phyloP scores from a whole-genome alignment of 1,140 invertebrate genomes.

The Zaprionus africanus region DNA sequence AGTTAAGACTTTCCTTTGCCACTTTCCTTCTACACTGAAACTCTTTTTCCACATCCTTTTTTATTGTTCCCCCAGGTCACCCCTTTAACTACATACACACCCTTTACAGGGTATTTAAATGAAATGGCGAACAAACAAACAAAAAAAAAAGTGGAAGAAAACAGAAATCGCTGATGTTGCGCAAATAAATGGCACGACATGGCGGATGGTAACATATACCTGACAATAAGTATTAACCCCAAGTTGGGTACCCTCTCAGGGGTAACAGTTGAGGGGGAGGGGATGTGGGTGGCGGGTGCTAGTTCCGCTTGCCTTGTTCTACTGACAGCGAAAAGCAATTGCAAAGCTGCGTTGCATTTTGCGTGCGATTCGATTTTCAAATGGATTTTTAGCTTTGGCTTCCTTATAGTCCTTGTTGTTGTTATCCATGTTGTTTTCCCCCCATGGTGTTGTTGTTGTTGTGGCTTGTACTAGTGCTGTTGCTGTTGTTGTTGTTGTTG shows the following conservation, averaged over 20 bases:
- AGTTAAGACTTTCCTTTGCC: too few species aligned
- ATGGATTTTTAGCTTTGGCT: conserved; percentile 46
- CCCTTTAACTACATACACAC: not conserved
- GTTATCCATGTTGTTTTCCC: conserved; percentile 10
- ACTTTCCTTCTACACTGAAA: too few species aligned
- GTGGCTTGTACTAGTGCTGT: conserved; percentile 38
- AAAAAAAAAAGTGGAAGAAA: not conserved
- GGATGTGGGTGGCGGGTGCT: not conserved
- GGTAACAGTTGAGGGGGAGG: too few species aligned
- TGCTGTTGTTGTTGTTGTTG: conserved; percentile 30
- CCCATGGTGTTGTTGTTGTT: conserved; percentile 22
- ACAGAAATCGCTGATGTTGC: conserved; percentile 56
- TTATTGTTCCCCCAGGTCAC: not conserved
- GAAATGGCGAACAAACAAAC: not conserved
- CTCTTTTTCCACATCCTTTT: too few species aligned
- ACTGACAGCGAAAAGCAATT: conserved; percentile 45
- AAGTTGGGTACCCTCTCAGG: conserved; percentile 13
- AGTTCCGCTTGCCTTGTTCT: conserved; percentile 19
- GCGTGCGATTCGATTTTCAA: conserved; percentile 54
- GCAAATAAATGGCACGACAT: conserved; percentile 56
- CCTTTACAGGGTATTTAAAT: conserved; percentile 28
- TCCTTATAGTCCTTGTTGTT: conserved; percentile 23
- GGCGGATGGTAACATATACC: conserved; percentile 43
- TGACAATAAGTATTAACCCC: conserved; percentile 63
- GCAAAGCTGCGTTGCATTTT: conserved; percentile 58